A percentile compares a stretch with the other conserved stretches of the same genome.
Evolutionary conservation across 2,797 vertebrate genomes (phyloP).

Genomic region (Ammospiza maritima): DNA sequence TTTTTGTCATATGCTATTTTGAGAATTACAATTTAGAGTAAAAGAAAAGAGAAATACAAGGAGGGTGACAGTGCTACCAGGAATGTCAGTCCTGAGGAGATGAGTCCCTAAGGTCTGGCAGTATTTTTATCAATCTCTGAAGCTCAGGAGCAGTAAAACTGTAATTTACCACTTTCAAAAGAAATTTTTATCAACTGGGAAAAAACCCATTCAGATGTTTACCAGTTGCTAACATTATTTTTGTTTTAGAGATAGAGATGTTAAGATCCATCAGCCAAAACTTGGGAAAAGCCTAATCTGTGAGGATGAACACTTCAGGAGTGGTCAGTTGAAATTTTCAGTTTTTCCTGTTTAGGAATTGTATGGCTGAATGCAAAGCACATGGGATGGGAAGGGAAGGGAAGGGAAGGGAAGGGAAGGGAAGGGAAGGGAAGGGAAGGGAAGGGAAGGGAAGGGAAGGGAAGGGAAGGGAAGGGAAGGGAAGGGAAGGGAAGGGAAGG

Average conservation of each 20-base stretch:
- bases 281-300: neutral
- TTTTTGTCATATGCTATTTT: conserved; percentile 21
- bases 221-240: neutral
- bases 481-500: neutral
- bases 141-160: neutral
- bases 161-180: neutral
- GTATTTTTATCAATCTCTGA: neutral
- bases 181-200: neutral
- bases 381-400: neutral
- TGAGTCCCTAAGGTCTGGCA: neutral
- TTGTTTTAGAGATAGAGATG: neutral
- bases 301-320: neutral
- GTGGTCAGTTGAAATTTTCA: neutral
- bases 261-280: neutral
- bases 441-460: neutral
- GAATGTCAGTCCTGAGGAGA: neutral
- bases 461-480: neutral
- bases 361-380: neutral
- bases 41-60: conserved; percentile 3
- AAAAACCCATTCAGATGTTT: neutral
- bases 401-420: neutral
- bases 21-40: neutral
- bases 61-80: fast-evolving
- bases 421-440: neutral
- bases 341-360: neutral